Base-by-base conservation (phyloP, 2,113 vertebrate genomes). In the Galeopterus variegatus region DNA sequence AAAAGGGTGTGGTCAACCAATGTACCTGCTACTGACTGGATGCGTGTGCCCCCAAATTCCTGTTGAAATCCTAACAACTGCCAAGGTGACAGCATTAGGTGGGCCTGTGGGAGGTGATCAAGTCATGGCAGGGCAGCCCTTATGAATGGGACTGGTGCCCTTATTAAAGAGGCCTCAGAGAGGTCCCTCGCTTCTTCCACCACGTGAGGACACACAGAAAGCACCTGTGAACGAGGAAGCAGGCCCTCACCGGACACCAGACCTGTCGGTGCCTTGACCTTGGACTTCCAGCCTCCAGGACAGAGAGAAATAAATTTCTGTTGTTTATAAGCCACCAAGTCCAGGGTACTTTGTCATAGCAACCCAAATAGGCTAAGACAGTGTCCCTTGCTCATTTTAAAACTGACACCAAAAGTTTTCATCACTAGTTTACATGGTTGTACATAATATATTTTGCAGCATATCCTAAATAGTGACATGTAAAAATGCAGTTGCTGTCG, bases 261-360 rank as follows among this genome's bases (percentile, higher is more conserved):
- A 19, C 33, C 58, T 31, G 45, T 2, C 23, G 60, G 41, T 12
- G 28, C 41, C 54, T 24, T 45, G n/a, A 62, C 33, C 81, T 62
- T 50, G 28, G 24, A 69, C 28, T 45, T 24, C 4, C n/a, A n/a
- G 12, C n/a, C 73, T 24, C 26, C n/a, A 21, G 62, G 56, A 36
- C 24, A 4, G 10, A 1, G 17, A n/a, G 17, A 58, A 56, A 58
- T 31, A 15, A 19, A 4, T 11, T 8, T 1, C 15, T 23, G 8
- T 15, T 76, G 60, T 24, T 50, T 54, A 15, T 24, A 15, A 60
- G 33, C 52, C 17, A 31, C 50, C 11, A 26, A 0, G 8, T 23
- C 33, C 41, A 52, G 26, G 62, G 70, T 13, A 84, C 50, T 69
- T 50, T 17, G 52, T 52, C 62, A 84, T 0, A 8, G 87, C 12